Evolutionary conservation across 53 echinoderm and acorn worm genomes (phyloP), one percentile per base, ranked within the genome.

Genomic region (Apostichopus leukothele): DNA sequence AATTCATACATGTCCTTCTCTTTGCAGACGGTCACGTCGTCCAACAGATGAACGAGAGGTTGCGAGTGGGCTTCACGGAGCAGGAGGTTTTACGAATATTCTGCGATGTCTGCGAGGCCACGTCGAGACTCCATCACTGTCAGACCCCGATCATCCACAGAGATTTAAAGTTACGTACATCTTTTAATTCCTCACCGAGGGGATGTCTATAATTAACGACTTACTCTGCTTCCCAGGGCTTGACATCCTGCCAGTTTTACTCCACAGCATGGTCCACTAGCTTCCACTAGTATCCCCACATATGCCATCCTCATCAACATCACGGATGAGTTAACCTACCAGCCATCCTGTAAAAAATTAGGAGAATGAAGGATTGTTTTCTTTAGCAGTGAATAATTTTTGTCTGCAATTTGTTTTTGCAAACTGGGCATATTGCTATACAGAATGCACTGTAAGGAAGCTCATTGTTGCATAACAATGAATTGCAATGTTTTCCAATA

Each of bases 31-130:
- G 95, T 25, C 95, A 95, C 88, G 96, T 99, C 51, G 95, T 99
- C 51, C 99, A 99, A 86, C 94, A 96, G 89, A 96, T 99, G 99
- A 99, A 99, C 77, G 99, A 99, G 90, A 91, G 99, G 88, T 86
- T 99, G 13, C 83, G 88, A 53, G 89, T 92, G 5, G 99, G 99
- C 39, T 99, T 99, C 89, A 99, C 96, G 18, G 96, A 99, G 73
- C 92, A 91, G 57, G 99, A 99, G 89, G 90, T 99, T 16, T 88
- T 96, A 74, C 91, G 90, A 75, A 99, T 99, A 94, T 99, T 99
- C 91, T 99, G 99, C 71, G 90, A 99, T 71, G 85, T 94, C 21
- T 94, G 92, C 57, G 99, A 99, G 74, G 99, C 96, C 5, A 96
- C 96, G 66, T 99, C 99, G 7, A 90, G 99, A 75, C 92, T 99